phyloP scores from a whole-genome alignment of 2,113 vertebrate species.

The Piprites chloris region DNA sequence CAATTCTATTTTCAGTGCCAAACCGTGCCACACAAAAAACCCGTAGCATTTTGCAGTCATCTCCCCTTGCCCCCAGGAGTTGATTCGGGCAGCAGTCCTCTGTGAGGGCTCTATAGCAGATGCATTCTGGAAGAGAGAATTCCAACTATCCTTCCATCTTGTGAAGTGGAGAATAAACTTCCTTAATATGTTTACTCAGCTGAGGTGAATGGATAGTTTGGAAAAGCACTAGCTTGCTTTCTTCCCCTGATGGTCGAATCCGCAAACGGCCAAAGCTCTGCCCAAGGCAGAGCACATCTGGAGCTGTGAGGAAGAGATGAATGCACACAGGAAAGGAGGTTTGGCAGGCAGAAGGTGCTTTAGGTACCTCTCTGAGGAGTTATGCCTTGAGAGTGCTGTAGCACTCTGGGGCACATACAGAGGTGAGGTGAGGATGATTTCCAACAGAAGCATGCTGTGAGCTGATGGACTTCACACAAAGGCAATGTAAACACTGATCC shows the following conservation, averaged over 20 bases:
- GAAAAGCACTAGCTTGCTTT: not conserved
- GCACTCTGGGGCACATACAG: not conserved
- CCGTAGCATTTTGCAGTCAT: not conserved
- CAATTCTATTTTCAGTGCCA: not conserved
- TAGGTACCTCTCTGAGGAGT: not conserved
- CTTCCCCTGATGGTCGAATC: not conserved
- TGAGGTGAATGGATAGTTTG: not conserved
- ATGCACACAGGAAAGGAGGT: not conserved
- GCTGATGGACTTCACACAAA: not conserved
- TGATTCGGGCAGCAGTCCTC: accelerated
- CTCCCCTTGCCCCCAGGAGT: not conserved
- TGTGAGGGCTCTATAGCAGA: not conserved
- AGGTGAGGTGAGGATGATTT: not conserved
- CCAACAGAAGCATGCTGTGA: not conserved
- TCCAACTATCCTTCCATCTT: not conserved
- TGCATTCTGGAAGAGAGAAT: not conserved
- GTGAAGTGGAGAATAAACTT: not conserved
- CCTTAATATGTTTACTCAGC: not conserved
- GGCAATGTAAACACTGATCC: not conserved
- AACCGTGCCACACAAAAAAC: accelerated
- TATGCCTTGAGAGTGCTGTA: not conserved
- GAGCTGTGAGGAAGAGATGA: not conserved
- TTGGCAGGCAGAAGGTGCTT: not conserved
- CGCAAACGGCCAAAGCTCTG: not conserved
- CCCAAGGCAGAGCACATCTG: not conserved